Evolutionary conservation across 2,797 vertebrate species (phyloP).

Genomic region (Amblyraja radiata): DNA sequence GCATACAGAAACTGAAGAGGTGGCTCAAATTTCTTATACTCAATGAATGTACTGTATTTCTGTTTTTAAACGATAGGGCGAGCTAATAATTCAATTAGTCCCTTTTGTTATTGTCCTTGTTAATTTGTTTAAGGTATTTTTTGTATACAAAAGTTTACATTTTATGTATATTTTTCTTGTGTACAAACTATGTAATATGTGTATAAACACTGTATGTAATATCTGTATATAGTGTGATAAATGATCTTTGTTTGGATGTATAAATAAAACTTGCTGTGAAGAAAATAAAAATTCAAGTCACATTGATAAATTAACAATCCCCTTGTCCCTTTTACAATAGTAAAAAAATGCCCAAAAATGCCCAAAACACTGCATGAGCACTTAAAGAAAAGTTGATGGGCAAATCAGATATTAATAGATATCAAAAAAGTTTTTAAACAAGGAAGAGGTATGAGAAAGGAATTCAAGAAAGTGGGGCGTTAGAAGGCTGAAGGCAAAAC

Average conservation of each 20-base stretch:
- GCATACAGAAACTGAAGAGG: conserved; percentile 54
- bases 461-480: background rate
- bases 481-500: background rate
- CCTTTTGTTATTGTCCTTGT: conserved; percentile 99
- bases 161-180: conserved; percentile 99
- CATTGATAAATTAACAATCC: background rate
- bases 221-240: conserved; percentile 99
- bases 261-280: conserved; percentile 99
- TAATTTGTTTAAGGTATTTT: conserved; percentile 99
- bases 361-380: too few relatives aligned
- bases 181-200: conserved; percentile 99
- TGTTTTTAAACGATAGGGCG: conserved; percentile 80
- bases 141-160: conserved; percentile 99
- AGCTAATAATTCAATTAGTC: conserved; percentile 89
- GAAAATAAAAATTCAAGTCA: background rate
- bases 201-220: conserved; percentile 99
- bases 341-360: background rate
- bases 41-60: conserved; percentile 99
- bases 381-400: background rate
- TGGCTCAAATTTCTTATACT: conserved; percentile 88
- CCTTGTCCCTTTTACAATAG: background rate
- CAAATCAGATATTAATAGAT: background rate
- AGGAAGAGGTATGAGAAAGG: background rate
- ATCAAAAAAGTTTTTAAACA: background rate
- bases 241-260: conserved; percentile 98